Percentiles rank a stretch among this genome's conserved stretches.
Conservation (phyloP, 2,888 invertebrate species). For the Nephrotoma appendiculata region DNA sequence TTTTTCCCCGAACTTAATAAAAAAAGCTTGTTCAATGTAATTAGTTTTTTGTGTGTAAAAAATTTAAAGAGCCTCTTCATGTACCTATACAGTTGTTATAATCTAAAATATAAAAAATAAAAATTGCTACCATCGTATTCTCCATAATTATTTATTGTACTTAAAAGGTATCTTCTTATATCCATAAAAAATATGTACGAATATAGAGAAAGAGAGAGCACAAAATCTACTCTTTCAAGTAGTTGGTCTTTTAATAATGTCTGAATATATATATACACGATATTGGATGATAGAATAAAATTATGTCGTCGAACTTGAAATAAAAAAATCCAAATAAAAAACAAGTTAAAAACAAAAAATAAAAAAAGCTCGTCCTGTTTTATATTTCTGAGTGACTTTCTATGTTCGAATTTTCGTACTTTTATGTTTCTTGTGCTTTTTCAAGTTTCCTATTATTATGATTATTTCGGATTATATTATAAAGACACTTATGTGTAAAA, state of each 20-base stretch:
- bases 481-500: background rate
- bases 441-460: background rate
- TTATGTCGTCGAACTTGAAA: background rate
- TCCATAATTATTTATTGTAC: background rate
- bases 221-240: background rate
- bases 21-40: background rate
- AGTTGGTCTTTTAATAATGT: background rate
- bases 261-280: no score
- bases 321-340: background rate
- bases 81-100: background rate
- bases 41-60: background rate
- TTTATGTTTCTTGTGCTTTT: background rate
- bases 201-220: background rate
- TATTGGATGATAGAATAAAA: background rate
- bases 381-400: background rate
- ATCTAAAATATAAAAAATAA: background rate
- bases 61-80: background rate
- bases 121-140: background rate
- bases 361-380: background rate
- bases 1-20: background rate
- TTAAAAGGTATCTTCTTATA: background rate
- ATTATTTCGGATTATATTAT: background rate
- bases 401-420: background rate
- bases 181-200: background rate
- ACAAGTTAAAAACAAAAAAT: background rate